These are phyloP conservation scores for Rafetus swinhoei DNA, from an alignment of 2,113 vertebrate genomes.

Conservation along the genomic window DNA sequence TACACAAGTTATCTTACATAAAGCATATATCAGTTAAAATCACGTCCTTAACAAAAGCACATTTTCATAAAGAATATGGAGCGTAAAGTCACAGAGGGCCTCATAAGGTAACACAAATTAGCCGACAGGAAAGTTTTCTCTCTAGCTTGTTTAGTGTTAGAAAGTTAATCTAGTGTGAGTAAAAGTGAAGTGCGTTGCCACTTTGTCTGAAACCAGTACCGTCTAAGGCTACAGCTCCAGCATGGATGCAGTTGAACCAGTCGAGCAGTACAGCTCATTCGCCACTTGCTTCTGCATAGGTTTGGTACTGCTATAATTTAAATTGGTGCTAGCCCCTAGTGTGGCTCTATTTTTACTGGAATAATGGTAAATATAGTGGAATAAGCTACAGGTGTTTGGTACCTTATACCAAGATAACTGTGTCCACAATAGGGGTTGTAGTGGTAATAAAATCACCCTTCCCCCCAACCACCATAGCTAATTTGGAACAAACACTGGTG, in stretches of 20 bases:
- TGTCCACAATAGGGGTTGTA: background rate
- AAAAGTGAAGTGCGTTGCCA: background rate
- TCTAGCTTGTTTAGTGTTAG: background rate
- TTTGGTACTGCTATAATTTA: background rate
- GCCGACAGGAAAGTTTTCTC: background rate
- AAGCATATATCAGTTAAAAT: too few relatives aligned
- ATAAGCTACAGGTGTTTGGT: background rate
- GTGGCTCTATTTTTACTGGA: background rate
- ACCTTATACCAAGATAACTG: background rate
- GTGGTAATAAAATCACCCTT: background rate
- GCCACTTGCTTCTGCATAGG: background rate
- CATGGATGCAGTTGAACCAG: background rate
- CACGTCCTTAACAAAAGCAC: too few relatives aligned
- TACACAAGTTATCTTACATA: too few relatives aligned
- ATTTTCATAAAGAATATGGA: too few relatives aligned
- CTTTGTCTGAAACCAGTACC: background rate
- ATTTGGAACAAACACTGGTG: background rate
- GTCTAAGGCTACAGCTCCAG: background rate
- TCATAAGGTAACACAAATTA: background rate
- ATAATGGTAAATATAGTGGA: background rate
- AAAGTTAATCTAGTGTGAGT: background rate
- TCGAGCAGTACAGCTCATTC: background rate
- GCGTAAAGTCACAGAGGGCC: background rate
- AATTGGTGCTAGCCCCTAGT: background rate
- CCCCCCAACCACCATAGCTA: background rate